Evolutionary conservation across 2,797 vertebrate genomes (phyloP).

Genomic region (Margarornis squamiger): DNA sequence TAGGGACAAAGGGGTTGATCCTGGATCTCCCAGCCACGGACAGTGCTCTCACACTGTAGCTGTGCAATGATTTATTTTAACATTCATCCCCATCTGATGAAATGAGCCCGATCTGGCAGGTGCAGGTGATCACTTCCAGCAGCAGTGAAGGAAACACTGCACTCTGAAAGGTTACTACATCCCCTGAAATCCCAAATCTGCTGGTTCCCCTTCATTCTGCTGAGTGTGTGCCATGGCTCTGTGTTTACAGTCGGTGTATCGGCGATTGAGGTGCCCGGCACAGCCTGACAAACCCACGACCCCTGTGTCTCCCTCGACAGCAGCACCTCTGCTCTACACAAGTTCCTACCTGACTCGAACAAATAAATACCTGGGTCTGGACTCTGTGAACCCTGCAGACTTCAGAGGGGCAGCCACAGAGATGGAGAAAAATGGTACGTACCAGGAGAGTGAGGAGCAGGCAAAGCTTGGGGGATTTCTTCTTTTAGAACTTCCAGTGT

Average conservation of each 20-base stretch:
- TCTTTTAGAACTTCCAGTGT: background rate
- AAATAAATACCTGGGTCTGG: conserved; percentile 50
- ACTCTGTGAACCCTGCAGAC: conserved; percentile 62
- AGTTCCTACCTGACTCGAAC: conserved; percentile 65
- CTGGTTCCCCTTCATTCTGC: background rate
- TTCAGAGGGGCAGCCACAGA: conserved; percentile 45
- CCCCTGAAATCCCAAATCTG: background rate
- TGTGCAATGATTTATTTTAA: background rate
- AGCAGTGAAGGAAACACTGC: background rate
- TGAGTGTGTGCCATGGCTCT: background rate
- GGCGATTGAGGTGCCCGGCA: conserved; percentile 64
- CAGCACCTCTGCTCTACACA: conserved; percentile 68
- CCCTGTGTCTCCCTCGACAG: conserved; percentile 64
- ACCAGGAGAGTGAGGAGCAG: background rate
- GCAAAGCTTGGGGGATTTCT: background rate
- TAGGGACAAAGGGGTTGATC: background rate
- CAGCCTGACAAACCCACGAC: conserved; percentile 72
- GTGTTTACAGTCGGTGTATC: conserved; percentile 64
- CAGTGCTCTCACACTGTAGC: background rate
- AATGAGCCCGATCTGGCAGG: background rate
- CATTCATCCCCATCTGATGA: background rate
- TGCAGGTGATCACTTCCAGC: background rate
- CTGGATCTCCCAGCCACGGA: background rate
- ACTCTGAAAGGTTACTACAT: background rate
- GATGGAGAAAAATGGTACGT: conserved; percentile 76